phyloP scores from a whole-genome alignment of 2,888 invertebrate genomes.

The Diplolepis rosae region DNA sequence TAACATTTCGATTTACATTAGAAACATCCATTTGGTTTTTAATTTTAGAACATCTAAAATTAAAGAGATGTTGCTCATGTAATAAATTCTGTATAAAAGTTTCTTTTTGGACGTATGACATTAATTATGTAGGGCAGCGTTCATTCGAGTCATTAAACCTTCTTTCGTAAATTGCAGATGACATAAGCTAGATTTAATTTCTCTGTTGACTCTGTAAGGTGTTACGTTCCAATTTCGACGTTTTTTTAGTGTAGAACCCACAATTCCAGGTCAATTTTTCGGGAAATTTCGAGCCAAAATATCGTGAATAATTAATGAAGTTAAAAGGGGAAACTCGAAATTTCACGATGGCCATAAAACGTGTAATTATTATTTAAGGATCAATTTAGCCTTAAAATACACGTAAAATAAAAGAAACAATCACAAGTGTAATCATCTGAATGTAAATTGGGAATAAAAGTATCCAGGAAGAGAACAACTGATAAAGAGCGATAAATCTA shows the following conservation, averaged over 20 bases:
- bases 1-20: too few species aligned
- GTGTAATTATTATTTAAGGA: conserved; percentile 26
- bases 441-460: neutral
- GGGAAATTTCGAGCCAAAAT: conserved; percentile 1
- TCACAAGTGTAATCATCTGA: conserved; percentile 21
- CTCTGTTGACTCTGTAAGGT: neutral
- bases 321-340: neutral
- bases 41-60: neutral
- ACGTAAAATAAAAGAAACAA: conserved; percentile 16
- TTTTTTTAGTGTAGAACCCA: neutral
- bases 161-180: neutral
- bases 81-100: neutral
- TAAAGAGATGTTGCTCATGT: neutral
- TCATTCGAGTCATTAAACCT: neutral
- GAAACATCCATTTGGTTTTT: neutral
- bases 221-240: conserved; percentile 21
- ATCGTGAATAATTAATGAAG: neutral
- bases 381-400: conserved; percentile 16
- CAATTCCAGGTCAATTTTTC: neutral
- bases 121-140: neutral
- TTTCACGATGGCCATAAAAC: neutral
- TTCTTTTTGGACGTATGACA: neutral
- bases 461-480: neutral
- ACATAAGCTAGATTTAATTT: neutral
- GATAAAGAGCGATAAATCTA: neutral